These are phyloP conservation scores for Chironomus tentans DNA, from an alignment of 2,888 invertebrate species.

Conservation along the genomic window DNA sequence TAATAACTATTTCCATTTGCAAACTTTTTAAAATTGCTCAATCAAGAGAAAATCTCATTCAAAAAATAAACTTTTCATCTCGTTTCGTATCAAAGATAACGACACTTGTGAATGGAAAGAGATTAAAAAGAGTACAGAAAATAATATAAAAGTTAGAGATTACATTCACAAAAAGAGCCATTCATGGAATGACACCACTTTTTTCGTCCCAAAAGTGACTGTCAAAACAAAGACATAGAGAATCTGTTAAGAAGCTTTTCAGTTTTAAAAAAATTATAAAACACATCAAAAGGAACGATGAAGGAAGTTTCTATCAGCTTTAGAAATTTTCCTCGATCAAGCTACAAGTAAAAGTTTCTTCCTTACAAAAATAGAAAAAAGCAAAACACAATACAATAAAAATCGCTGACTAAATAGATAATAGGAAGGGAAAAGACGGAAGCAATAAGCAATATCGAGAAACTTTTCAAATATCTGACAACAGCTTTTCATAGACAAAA, in stretches of 20 bases:
- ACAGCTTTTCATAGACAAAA: background rate
- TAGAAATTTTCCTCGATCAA: too few species aligned
- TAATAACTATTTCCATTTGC: too few species aligned
- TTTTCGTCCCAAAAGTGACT: background rate
- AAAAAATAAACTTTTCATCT: too few species aligned
- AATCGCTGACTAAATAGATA: background rate
- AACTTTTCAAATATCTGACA: conserved; percentile 27
- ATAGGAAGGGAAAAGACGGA: background rate
- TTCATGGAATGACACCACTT: too few species aligned
- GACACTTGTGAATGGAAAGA: too few species aligned
- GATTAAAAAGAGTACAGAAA: too few species aligned
- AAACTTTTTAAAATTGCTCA: too few species aligned
- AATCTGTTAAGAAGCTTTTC: background rate
- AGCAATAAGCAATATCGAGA: conserved; percentile 3
- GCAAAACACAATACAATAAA: background rate
- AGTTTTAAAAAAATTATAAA: background rate
- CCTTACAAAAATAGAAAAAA: background rate
- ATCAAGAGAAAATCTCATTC: too few species aligned
- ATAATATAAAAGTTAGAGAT: too few species aligned
- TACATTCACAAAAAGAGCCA: too few species aligned
- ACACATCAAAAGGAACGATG: background rate
- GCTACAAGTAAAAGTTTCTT: background rate
- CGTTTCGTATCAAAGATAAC: too few species aligned
- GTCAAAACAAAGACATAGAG: background rate
- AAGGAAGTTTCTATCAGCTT: background rate